Percentiles rank a stretch among this genome's conserved stretches.
phyloP scores from a whole-genome alignment of 2,888 invertebrate species.

The Dermolepida albohirtum region DNA sequence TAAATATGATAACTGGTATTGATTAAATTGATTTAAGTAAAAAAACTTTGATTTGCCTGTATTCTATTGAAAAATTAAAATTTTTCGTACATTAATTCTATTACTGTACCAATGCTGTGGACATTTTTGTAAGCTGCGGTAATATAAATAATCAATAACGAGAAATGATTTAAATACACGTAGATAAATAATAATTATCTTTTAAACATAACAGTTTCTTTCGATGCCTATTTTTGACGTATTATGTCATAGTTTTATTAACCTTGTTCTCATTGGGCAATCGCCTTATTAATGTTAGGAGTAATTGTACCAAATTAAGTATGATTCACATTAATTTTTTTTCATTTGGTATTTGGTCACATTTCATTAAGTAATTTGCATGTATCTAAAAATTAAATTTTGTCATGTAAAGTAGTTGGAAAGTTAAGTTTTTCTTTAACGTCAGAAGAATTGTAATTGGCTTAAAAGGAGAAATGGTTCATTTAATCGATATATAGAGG shows the following conservation, averaged over 20 bases:
- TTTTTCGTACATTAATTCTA: too few species aligned
- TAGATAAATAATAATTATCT: background rate
- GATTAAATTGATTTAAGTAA: constrained; percentile 21
- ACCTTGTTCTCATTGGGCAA: constrained; percentile 31
- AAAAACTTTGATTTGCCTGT: background rate
- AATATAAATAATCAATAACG: constrained; percentile 4
- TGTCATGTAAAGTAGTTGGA: too few species aligned
- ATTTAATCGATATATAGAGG: constrained; percentile 2
- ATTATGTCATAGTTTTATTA: constrained; percentile 36
- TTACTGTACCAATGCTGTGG: too few species aligned
- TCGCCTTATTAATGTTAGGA: constrained; percentile 5
- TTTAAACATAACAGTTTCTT: constrained; percentile 2
- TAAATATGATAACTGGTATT: background rate
- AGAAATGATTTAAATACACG: background rate
- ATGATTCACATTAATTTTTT: too few species aligned
- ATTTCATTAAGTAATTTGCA: too few species aligned
- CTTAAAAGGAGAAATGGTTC: background rate
- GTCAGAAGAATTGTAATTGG: background rate
- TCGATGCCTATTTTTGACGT: constrained; percentile 12
- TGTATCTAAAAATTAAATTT: too few species aligned
- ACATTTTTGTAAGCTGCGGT: background rate
- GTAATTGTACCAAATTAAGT: background rate
- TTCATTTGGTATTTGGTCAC: too few species aligned
- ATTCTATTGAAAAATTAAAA: background rate
- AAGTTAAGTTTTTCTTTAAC: too few species aligned